Evolutionary conservation across 2,888 invertebrate species (phyloP).

Genomic region (Drosophila ezoana): DNA sequence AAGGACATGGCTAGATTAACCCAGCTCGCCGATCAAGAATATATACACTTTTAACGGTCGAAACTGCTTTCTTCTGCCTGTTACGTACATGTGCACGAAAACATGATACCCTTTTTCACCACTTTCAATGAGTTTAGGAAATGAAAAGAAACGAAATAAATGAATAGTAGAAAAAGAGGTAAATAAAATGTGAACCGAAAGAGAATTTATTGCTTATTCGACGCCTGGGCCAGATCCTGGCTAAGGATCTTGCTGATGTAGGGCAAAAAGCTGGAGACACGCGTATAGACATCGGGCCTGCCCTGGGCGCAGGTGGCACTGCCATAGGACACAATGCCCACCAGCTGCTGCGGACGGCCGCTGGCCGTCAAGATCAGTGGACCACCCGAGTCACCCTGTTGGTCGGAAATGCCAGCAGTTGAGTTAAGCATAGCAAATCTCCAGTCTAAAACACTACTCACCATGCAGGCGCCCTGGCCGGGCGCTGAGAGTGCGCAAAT

Average conservation of each 20-base stretch:
- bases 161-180: neutral
- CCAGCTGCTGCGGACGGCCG: slow-evolving; percentile 61
- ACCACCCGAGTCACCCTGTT: slow-evolving; percentile 84
- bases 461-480: slow-evolving; percentile 83
- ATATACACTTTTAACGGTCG: too few species aligned
- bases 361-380: slow-evolving; percentile 78
- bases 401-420: slow-evolving; percentile 6
- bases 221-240: slow-evolving; percentile 58
- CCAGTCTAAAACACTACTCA: slow-evolving; percentile 47
- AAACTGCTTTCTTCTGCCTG: too few species aligned
- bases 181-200: slow-evolving; percentile 4
- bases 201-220: slow-evolving; percentile 47
- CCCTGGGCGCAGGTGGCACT: slow-evolving; percentile 79
- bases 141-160: too few species aligned
- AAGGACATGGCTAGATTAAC: too few species aligned
- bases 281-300: slow-evolving; percentile 83
- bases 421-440: neutral
- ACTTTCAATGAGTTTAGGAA: too few species aligned
- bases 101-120: neutral
- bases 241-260: slow-evolving; percentile 79
- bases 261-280: slow-evolving; percentile 82
- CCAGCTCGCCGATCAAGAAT: too few species aligned
- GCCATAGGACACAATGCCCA: slow-evolving; percentile 84
- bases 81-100: too few species aligned
- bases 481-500: slow-evolving; percentile 79